Evolutionary conservation across 1,140 invertebrate species (phyloP), one percentile per base, ranked within the genome.

Genomic region (Apis laboriosa): DNA sequence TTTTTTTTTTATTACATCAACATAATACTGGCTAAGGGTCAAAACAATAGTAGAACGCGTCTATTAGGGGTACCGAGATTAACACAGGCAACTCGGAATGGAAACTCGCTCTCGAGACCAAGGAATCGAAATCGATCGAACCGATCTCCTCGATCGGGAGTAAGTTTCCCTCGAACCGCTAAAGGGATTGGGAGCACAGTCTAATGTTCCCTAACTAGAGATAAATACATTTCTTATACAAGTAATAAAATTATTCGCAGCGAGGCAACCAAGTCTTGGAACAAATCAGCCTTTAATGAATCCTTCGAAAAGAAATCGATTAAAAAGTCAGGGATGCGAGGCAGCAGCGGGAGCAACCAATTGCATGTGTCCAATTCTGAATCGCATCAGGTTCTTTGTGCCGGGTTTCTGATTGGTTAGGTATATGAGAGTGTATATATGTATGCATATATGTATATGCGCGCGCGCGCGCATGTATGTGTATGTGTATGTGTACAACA

Each of bases 21-120:
- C 90, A 87, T 93, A 93, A 93, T 93, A 92, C 90, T 92, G 90
- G 84, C 90, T 92, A 91, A 91, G 89, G 90, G 90, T 90, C 85
- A 91, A 92, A 90, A 91, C 89, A 92, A 92, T 92, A 67, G 89
- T 89, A 89, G 89, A 91, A 90, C 91, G 89, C 88, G 89, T 91
- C 90, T 91, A 92, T 90, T 58, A 75, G 86, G 83, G 83, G 64
- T 79, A 83, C 58, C 77, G 83, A 83, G 83, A 77, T 85, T 72
- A 85, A 85, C 84, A 67, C 71, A 70, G 58, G 75, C 79, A 64
- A 85, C 61, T 70, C 79, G 76, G 13, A 43, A 61, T n/a, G 24
- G 71, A 51, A 72, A 66, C 76, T 80, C 70, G 11, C 63, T 67
- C 53, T 24, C 66, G 43, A 17, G 9, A 43, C n/a, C 63, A 24